Percentiles rank a stretch among this genome's conserved stretches.
Conservation (phyloP, 2,113 vertebrate species). For the Xyliphius kryptos region DNA sequence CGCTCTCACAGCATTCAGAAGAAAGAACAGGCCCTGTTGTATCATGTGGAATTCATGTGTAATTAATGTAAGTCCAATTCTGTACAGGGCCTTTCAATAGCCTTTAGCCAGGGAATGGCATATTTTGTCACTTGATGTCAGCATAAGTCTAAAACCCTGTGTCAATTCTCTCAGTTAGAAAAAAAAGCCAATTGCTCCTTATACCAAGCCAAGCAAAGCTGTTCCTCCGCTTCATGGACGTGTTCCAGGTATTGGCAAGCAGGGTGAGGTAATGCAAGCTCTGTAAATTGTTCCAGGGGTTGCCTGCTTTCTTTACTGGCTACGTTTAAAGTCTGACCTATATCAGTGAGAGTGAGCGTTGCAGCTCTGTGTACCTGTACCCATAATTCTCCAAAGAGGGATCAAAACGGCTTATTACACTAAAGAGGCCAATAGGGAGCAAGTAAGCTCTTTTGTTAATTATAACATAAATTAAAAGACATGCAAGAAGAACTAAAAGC, state of each 20-base stretch:
- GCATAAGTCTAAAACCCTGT: constrained; percentile 21
- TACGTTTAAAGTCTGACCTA: constrained; percentile 11
- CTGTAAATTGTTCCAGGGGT: constrained; percentile 2
- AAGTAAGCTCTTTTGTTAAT: constrained; percentile 12
- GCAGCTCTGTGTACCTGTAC: neutral
- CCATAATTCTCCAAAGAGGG: constrained; percentile 12
- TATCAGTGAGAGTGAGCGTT: neutral
- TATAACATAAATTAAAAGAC: constrained; percentile 6
- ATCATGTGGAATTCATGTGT: constrained; percentile 56
- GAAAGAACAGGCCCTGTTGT: constrained; percentile 52
- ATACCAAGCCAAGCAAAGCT: neutral
- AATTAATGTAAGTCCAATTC: constrained; percentile 50
- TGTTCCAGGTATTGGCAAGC: constrained; percentile 9
- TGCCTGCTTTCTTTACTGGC: neutral
- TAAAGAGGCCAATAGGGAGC: constrained; percentile 7
- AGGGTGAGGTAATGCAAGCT: constrained; percentile 16
- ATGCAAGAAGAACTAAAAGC: constrained; percentile 1
- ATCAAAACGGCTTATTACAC: constrained; percentile 10
- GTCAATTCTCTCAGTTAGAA: constrained; percentile 17
- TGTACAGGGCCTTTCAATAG: constrained; percentile 49
- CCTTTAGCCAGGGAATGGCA: constrained; percentile 44
- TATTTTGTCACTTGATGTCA: constrained; percentile 35
- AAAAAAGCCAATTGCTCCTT: constrained; percentile 18
- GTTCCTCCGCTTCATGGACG: constrained; percentile 2
- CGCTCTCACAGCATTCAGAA: constrained; percentile 39